phyloP scores from a whole-genome alignment of 2,113 vertebrate species.

The Henicopernis longicauda region DNA sequence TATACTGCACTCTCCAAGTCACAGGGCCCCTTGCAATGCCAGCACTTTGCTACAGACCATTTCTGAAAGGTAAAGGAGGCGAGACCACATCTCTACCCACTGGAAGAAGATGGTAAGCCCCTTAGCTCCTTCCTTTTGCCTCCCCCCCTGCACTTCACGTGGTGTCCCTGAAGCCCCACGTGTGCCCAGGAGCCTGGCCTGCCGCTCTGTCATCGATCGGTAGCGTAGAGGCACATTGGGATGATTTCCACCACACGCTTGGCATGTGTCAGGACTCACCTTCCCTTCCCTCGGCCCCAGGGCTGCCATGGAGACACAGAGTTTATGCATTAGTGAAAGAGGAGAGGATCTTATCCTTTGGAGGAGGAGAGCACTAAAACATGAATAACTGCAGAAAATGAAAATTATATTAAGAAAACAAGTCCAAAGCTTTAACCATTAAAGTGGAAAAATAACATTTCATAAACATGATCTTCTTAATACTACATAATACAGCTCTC shows the following conservation, averaged over 20 bases:
- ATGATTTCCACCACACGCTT: neutral
- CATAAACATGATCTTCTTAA: conserved; percentile 1
- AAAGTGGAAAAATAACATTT: conserved; percentile 31
- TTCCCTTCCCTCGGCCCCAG: neutral
- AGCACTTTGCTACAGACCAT: neutral
- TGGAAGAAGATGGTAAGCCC: neutral
- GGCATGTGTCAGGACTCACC: neutral
- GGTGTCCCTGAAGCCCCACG: neutral
- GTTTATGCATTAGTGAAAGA: neutral
- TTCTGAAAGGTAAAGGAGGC: neutral
- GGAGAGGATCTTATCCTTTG: neutral
- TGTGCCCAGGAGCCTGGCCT: neutral
- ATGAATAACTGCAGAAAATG: neutral
- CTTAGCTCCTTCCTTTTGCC: neutral
- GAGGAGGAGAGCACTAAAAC: neutral
- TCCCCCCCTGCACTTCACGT: fast-evolving
- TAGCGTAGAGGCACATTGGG: neutral
- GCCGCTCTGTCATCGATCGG: fast-evolving
- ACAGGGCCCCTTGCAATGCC: neutral
- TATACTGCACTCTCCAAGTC: neutral
- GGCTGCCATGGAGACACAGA: neutral
- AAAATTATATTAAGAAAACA: neutral
- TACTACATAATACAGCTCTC: neutral
- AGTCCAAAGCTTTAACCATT: neutral
- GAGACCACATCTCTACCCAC: neutral